A percentile compares a stretch with the other conserved stretches of the same genome.
Evolutionary conservation across 2,888 invertebrate genomes (phyloP).

Genomic region (Drosophila melanosoma): DNA sequence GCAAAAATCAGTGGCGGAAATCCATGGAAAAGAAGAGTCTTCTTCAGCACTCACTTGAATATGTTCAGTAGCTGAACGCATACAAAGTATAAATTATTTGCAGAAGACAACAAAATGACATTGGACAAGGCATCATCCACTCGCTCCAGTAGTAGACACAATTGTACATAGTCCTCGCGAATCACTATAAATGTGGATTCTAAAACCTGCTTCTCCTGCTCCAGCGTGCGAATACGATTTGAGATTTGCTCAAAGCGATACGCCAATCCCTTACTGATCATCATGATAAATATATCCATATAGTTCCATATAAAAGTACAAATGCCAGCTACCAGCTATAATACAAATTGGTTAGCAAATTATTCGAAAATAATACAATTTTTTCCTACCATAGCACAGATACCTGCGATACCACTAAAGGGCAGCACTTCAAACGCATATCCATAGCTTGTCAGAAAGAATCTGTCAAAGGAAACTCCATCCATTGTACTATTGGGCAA

Average conservation of each 20-base stretch:
- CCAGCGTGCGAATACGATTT: slow-evolving; percentile 73
- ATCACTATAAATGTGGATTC: slow-evolving; percentile 87
- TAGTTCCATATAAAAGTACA: slow-evolving; percentile 90
- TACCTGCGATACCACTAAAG: slow-evolving; percentile 49
- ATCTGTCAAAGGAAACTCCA: slow-evolving; percentile 60
- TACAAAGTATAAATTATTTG: slow-evolving; percentile 90
- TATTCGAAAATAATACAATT: background rate
- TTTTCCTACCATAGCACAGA: slow-evolving; percentile 69
- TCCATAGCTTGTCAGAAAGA: slow-evolving; percentile 67
- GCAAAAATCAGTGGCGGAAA: no score
- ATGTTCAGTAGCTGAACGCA: slow-evolving; percentile 89
- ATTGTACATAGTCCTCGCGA: slow-evolving; percentile 88
- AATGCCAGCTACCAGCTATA: slow-evolving; percentile 65
- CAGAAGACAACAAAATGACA: slow-evolving; percentile 89
- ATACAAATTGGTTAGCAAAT: no score
- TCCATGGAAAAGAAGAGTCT: no score
- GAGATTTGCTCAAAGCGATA: slow-evolving; percentile 89
- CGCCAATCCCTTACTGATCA: slow-evolving; percentile 89
- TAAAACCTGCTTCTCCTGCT: slow-evolving; percentile 72
- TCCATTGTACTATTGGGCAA: slow-evolving; percentile 57
- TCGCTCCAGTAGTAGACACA: slow-evolving; percentile 88
- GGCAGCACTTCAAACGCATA: slow-evolving; percentile 77
- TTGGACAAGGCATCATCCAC: slow-evolving; percentile 88
- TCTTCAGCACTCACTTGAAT: slow-evolving; percentile 80
- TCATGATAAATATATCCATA: slow-evolving; percentile 90